Evolutionary conservation across 2,797 vertebrate species (phyloP).

Genomic region (Myotis planiceps): DNA sequence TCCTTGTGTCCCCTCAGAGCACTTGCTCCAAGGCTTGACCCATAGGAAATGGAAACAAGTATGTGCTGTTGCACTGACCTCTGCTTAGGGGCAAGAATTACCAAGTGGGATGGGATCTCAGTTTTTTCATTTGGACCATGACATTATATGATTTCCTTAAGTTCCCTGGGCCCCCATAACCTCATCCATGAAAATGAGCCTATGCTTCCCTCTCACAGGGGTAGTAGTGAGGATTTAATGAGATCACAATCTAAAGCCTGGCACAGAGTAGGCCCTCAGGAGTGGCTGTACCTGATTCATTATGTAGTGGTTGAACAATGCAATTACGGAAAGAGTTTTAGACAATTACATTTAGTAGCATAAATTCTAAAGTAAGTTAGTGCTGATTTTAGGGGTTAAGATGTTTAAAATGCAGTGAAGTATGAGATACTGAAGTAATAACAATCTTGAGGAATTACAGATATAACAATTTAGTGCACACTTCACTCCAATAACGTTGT

Average conservation of each 20-base stretch:
- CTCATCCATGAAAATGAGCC: neutral
- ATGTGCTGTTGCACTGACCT: neutral
- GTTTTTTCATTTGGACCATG: neutral
- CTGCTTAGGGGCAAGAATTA: neutral
- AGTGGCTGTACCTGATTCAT: neutral
- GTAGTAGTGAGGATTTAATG: neutral
- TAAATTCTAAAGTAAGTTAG: conserved; percentile 50
- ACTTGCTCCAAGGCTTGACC: neutral
- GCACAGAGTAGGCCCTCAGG: conserved; percentile 14
- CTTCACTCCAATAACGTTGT: conserved; percentile 60
- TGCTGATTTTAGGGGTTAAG: conserved; percentile 49
- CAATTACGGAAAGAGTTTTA: conserved; percentile 25
- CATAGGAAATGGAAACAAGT: neutral
- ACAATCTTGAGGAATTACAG: conserved; percentile 49
- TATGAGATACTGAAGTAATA: conserved; percentile 60
- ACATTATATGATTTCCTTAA: neutral
- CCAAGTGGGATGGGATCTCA: neutral
- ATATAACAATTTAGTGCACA: conserved; percentile 61
- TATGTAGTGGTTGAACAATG: neutral
- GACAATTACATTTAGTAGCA: conserved; percentile 14
- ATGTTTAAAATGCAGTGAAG: conserved; percentile 62
- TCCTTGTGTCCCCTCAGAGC: neutral
- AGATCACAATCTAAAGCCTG: neutral
- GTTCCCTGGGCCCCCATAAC: neutral
- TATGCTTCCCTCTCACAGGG: neutral